Percentiles rank a stretch among this genome's conserved stretches.
These are phyloP conservation scores for Cancer borealis DNA, from an alignment of 2,888 invertebrate genomes.

Conservation along the genomic window DNA sequence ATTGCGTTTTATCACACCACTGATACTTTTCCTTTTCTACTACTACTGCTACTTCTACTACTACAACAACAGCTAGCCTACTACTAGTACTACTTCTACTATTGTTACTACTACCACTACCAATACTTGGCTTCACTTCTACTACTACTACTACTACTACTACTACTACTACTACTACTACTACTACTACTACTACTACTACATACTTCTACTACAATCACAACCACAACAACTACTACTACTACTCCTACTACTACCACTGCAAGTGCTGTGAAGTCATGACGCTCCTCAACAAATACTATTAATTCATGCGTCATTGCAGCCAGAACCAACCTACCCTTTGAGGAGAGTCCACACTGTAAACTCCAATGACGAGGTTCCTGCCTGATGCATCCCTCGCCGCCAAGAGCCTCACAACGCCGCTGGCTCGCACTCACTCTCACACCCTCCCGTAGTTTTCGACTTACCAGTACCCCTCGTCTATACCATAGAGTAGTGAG, in stretches of 20 bases:
- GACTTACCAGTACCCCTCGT: neutral
- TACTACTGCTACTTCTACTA: neutral
- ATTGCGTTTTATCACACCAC: neutral
- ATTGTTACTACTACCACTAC: neutral
- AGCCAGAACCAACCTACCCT: neutral
- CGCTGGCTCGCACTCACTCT: neutral
- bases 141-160: neutral
- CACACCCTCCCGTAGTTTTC: neutral
- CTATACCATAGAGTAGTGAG: neutral
- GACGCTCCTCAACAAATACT: neutral
- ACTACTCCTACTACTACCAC: neutral
- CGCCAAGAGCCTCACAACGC: neutral
- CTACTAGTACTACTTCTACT: neutral
- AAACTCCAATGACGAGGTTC: neutral
- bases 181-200: neutral
- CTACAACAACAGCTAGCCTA: neutral
- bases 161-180: neutral
- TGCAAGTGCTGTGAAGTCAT: neutral
- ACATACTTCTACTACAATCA: neutral
- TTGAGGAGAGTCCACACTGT: neutral
- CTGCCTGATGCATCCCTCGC: constrained; percentile 23
- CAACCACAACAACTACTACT: neutral
- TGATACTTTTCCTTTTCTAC: neutral
- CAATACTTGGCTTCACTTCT: neutral
- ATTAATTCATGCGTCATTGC: neutral